Evolutionary conservation across 2,113 vertebrate genomes (phyloP).

Genomic region (Neomonachus schauinslandi): DNA sequence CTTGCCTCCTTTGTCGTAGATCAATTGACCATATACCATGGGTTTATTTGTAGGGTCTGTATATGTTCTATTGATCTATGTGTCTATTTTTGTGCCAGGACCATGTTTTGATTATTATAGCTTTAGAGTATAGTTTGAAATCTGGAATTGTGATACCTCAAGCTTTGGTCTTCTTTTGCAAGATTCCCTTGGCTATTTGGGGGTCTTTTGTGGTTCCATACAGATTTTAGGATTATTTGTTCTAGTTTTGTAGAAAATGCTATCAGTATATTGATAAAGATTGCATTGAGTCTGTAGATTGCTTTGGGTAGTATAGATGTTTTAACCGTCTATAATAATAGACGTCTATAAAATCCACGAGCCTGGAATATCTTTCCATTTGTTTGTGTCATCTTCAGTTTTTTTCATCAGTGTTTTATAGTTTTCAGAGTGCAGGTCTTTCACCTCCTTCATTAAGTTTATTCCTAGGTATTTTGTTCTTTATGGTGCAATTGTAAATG

Average conservation of each 20-base stretch:
- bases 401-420: background rate
- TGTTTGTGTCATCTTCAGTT: background rate
- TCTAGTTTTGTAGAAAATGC: background rate
- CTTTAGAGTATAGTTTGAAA: background rate
- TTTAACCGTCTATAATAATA: background rate
- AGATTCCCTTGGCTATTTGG: background rate
- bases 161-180: background rate
- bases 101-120: background rate
- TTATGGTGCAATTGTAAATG: background rate
- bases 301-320: background rate
- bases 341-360: background rate
- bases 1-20: background rate
- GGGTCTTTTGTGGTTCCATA: background rate
- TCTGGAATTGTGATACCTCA: background rate
- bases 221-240: too few relatives aligned
- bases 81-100: background rate
- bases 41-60: background rate
- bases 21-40: background rate
- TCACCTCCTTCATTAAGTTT: background rate
- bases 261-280: background rate
- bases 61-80: background rate
- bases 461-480: background rate
- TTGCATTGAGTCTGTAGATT: background rate
- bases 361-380: background rate
- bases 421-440: background rate